Conservation (phyloP, 2,113 vertebrate species). For the Meleagris gallopavo region DNA sequence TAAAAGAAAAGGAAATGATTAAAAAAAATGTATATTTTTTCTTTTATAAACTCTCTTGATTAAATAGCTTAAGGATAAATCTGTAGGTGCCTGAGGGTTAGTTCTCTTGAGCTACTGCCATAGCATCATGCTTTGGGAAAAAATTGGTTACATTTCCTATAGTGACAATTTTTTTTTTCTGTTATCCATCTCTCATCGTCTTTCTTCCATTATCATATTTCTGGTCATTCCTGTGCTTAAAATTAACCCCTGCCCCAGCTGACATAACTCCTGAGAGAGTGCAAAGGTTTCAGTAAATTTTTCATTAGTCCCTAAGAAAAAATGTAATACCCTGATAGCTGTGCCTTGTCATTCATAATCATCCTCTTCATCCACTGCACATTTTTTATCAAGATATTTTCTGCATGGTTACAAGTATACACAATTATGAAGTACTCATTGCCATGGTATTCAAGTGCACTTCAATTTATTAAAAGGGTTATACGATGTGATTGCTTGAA, state of each 20-base stretch:
- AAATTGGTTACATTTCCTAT: background rate
- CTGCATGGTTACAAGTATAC: background rate
- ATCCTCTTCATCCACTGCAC: background rate
- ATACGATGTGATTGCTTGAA: background rate
- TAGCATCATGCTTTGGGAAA: background rate
- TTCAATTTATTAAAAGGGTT: slow-evolving; percentile 50
- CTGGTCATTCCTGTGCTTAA: background rate
- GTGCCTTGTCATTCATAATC: background rate
- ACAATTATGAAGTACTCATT: slow-evolving; percentile 45
- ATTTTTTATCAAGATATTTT: background rate
- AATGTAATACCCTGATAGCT: background rate
- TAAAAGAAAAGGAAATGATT: background rate
- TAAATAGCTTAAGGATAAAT: background rate
- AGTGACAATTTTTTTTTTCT: background rate
- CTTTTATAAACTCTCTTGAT: background rate
- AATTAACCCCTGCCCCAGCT: background rate
- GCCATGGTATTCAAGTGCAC: slow-evolving; percentile 29
- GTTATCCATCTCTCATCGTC: background rate
- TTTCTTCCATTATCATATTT: background rate
- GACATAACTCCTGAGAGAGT: background rate
- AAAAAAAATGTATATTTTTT: background rate
- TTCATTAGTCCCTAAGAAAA: background rate
- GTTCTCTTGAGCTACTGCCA: background rate
- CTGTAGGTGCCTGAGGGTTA: background rate
- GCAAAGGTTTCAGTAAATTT: background rate